Conservation (phyloP, 1,140 invertebrate species). For the Drosophila nebulosa region DNA sequence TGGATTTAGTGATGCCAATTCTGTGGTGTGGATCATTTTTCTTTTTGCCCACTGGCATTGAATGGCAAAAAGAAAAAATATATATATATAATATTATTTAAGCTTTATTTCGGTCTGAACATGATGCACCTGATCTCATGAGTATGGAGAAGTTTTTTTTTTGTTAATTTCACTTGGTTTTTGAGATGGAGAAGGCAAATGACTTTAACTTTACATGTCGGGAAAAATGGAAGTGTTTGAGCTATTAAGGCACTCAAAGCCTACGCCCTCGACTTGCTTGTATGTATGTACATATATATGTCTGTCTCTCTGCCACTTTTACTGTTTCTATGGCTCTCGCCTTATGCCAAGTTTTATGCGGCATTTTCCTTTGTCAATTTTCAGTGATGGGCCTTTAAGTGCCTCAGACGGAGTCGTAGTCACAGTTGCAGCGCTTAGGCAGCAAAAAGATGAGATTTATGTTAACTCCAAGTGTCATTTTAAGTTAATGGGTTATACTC, state of each 20-base stretch:
- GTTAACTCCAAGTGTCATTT: constrained; percentile 64
- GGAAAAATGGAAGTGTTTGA: constrained; percentile 31
- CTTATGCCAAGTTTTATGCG: constrained; percentile 11
- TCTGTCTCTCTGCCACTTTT: constrained; percentile 21
- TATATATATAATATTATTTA: constrained; percentile 53
- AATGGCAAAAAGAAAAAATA: constrained; percentile 17
- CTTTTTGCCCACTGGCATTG: constrained; percentile 48
- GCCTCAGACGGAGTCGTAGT: constrained; percentile 10
- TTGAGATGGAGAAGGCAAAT: constrained; percentile 64
- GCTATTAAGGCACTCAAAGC: constrained; percentile 55
- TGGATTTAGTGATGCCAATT: constrained; percentile 14
- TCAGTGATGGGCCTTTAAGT: constrained; percentile 64
- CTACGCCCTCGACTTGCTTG: constrained; percentile 11
- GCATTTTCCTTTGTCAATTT: constrained; percentile 60
- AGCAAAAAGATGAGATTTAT: constrained; percentile 59
- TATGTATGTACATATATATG: too few relatives aligned
- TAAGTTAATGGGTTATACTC: constrained; percentile 68
- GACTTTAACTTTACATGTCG: constrained; percentile 36
- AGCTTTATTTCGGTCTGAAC: constrained; percentile 60
- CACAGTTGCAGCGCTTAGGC: neutral
- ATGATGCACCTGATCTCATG: constrained; percentile 59
- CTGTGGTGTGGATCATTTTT: constrained; percentile 71
- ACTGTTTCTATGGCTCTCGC: neutral
- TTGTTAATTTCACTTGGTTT: constrained; percentile 60
- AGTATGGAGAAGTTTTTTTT: constrained; percentile 50